Base-by-base conservation (phyloP, 2,888 invertebrate genomes). In the Tigriopus californicus region DNA sequence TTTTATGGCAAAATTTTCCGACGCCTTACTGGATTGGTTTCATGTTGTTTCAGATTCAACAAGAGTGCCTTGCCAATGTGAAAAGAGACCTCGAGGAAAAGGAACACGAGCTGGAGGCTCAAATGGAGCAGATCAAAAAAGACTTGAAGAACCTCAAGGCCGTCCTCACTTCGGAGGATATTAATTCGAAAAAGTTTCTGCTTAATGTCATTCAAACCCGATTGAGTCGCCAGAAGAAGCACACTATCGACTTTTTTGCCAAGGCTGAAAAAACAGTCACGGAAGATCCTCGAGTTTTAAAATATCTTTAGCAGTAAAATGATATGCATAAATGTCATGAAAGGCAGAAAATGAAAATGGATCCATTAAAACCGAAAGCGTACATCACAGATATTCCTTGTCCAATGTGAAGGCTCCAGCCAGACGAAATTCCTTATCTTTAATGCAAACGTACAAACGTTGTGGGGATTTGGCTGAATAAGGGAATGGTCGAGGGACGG, bases 321-420 rank as follows among this genome's bases (percentile, higher is more conserved):
- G 3, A 33, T 33, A 3, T 33, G 4, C 33, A 33, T 33, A 33
- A 33, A 33, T 33, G 33, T 33, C 4, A 33, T 33, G n/a, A n/a
- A n/a, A n/a, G n/a, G n/a, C n/a, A n/a, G n/a, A n/a, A n/a, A n/a
- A n/a, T n/a, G n/a, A n/a, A n/a, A n/a, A n/a, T n/a, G n/a, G n/a
- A n/a, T n/a, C n/a, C n/a, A 33, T 33, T 33, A 8, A 8, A 33
- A 33, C 33, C 3, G 33, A 8, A 33, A 8, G 33, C 33, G 33
- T 33, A 6, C 5, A 44, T 44, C 44, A 49, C 49, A 49, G 15
- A 22, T 20, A 49, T 49, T 49, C 20, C 22, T 49, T 18, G 3
- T 5, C 49, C 22, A 49, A 20, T 11, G 83, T 79, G 68, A 86
- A 86, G n/a, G 84, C 84, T 4, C 85, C 85, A 60, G 81, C 81